These are phyloP conservation scores for Agriotes lineatus DNA, from an alignment of 2,888 invertebrate species.

Conservation along the genomic window DNA sequence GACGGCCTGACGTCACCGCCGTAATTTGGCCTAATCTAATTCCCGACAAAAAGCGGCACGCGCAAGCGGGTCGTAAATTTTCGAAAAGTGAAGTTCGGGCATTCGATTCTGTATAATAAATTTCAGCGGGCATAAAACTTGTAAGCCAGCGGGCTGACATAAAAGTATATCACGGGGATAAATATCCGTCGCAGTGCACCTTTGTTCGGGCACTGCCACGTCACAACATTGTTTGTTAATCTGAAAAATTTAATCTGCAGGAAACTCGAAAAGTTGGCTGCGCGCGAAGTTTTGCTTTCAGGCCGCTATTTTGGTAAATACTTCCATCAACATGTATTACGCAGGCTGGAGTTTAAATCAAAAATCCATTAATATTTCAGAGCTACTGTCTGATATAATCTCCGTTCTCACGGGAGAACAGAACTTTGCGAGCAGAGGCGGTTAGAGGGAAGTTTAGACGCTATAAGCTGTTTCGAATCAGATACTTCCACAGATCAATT, in stretches of 20 bases:
- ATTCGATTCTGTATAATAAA: too few species aligned
- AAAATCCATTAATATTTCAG: constrained; percentile 47
- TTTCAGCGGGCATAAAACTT: too few species aligned
- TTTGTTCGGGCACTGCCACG: neutral
- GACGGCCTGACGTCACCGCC: too few species aligned
- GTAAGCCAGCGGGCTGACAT: too few species aligned
- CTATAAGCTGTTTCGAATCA: constrained; percentile 43
- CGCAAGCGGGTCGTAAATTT: too few species aligned
- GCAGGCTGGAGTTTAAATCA: constrained; percentile 45
- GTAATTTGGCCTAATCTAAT: too few species aligned
- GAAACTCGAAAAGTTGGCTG: constrained; percentile 26
- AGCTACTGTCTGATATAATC: constrained; percentile 46
- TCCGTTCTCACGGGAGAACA: constrained; percentile 44
- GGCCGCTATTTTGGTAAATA: constrained; percentile 39
- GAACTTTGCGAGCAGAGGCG: constrained; percentile 41
- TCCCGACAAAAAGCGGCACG: too few species aligned
- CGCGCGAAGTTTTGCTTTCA: constrained; percentile 37
- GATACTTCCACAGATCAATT: constrained; percentile 43
- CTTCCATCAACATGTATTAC: constrained; percentile 46
- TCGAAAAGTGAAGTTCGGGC: too few species aligned
- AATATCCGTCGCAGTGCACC: neutral
- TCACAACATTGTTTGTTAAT: constrained; percentile 29
- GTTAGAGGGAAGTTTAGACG: constrained; percentile 40
- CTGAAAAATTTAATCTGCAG: constrained; percentile 29
- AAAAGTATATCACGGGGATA: neutral